Evolutionary conservation across 2,113 vertebrate species (phyloP), one percentile per base, ranked within the genome.

Genomic region (human (Homo sapiens)): DNA sequence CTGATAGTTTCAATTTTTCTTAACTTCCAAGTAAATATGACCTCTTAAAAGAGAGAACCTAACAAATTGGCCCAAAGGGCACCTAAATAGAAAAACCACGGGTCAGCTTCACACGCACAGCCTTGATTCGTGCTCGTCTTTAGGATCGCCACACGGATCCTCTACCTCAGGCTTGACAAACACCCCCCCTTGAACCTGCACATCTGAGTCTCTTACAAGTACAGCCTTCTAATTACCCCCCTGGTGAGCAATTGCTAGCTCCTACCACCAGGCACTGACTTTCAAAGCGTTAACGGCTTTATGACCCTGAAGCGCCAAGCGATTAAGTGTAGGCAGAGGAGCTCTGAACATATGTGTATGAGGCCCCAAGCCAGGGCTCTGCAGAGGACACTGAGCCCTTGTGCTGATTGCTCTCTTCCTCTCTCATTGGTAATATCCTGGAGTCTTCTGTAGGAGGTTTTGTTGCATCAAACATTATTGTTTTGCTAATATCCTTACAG

Each of bases 401-500:
- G 13, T 0, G 8, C 55, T 70, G 20, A 17, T 18, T 14, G 5
- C n/a, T 52, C 8, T 7, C 22, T 75, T 92, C 25, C 18, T 66
- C 45, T 87, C 40, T 43, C 20, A 2, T 88, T 48, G 90, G 25
- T 3, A 1, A 3, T 57, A 25, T 38, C 40, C 59, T 5, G 5
- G 59, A 9, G 35, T 78, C 90, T 48, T 93, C n/a, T 89, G 52
- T 89, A 55, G 88, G 79, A 89, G 66, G 20, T 55, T 89, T 40
- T 72, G 85, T 66, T 40, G 61, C 61, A 11, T 64, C 93, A 70
- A 85, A 10, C 32, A 18, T 79, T 82, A 38, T 85, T 93, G 75
- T 93, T 96, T 35, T 75, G 73, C 79, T 94, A 68, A 81, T 98
- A 40, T 97, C 86, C 16, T 95, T 98, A 35, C 90, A 98, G 98